Evolutionary conservation across 2,888 invertebrate genomes (phyloP).

Genomic region (Amphipoea oculea): DNA sequence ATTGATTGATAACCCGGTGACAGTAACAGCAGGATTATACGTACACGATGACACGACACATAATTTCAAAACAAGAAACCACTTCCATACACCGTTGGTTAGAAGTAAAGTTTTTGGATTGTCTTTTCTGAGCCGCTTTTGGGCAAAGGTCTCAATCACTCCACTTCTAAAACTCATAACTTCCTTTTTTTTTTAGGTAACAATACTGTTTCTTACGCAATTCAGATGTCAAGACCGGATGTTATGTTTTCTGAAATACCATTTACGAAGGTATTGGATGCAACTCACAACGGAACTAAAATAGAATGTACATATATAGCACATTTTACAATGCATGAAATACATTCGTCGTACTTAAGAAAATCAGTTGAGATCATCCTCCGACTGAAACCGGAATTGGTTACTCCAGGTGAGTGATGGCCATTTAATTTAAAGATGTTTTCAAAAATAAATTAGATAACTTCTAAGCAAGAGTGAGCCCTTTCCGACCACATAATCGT

Average conservation of each 20-base stretch:
- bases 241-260: background rate
- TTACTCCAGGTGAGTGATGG: slow-evolving; percentile 11
- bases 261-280: background rate
- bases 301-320: slow-evolving; percentile 10
- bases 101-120: background rate
- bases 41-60: background rate
- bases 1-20: too few relatives aligned
- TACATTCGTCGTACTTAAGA: too few relatives aligned
- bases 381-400: background rate
- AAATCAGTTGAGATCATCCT: slow-evolving; percentile 11
- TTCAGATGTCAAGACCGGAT: rapidly evolving
- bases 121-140: background rate
- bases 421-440: background rate
- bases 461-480: background rate
- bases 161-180: background rate
- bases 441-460: too few relatives aligned
- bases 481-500: background rate
- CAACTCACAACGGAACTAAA: background rate
- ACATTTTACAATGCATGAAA: background rate
- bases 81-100: background rate
- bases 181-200: background rate
- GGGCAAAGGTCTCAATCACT: background rate
- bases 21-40: background rate
- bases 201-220: rapidly evolving
- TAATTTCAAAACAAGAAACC: background rate